Percentiles rank a stretch among this genome's conserved stretches.
phyloP scores from a whole-genome alignment of 2,113 vertebrate genomes.

The Apus apus region DNA sequence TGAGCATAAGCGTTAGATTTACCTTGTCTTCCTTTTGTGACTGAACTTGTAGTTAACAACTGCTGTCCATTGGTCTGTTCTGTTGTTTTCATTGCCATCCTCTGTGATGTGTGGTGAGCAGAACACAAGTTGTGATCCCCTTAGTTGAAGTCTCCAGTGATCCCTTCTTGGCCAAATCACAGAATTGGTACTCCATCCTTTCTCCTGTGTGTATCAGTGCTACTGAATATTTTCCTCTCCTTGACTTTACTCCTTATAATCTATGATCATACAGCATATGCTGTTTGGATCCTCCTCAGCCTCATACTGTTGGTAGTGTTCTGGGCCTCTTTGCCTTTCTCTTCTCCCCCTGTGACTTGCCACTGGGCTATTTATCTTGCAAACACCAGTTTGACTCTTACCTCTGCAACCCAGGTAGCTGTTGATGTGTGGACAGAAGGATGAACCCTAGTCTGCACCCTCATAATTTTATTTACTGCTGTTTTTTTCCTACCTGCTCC shows the following conservation, averaged over 20 bases:
- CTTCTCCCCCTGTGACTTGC: neutral
- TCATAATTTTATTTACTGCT: neutral
- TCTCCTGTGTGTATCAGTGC: neutral
- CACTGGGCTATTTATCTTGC: neutral
- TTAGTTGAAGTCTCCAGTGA: neutral
- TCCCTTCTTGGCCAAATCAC: neutral
- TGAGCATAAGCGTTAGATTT: neutral
- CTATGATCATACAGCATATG: neutral
- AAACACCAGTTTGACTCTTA: neutral
- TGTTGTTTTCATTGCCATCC: accelerated
- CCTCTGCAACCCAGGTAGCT: neutral
- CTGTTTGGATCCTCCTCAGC: neutral
- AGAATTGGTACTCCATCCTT: neutral
- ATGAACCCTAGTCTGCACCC: neutral
- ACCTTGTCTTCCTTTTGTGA: neutral
- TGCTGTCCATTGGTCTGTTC: neutral
- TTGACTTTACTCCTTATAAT: neutral
- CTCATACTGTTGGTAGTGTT: neutral
- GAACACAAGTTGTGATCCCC: neutral
- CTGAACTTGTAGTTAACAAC: neutral
- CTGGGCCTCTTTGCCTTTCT: neutral
- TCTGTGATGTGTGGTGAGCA: neutral
- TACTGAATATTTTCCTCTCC: neutral
- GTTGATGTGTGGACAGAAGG: neutral
- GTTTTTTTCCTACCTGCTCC: neutral